These are phyloP conservation scores for Acleris emargana DNA, from an alignment of 2,888 invertebrate genomes.

Conservation along the genomic window DNA sequence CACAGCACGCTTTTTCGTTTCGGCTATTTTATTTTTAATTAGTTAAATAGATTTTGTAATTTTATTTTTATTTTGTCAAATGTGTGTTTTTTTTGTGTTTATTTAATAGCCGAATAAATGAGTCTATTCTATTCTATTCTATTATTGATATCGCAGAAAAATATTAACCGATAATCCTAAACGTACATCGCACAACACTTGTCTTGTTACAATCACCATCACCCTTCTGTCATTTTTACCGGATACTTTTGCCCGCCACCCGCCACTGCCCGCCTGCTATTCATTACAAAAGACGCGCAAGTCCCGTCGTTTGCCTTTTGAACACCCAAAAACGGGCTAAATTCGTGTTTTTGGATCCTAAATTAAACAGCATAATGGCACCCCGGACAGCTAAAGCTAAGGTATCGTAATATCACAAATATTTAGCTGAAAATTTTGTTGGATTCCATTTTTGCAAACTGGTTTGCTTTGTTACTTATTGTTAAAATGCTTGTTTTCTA, in stretches of 20 bases:
- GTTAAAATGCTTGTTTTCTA: conserved; percentile 20
- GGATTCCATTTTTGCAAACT: conserved; percentile 47
- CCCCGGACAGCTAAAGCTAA: conserved; percentile 71
- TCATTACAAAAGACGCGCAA: conserved; percentile 46
- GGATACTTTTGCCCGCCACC: conserved; percentile 62
- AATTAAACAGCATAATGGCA: conserved; percentile 62
- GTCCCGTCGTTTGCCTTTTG: conserved; percentile 44
- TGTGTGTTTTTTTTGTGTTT: too few species aligned
- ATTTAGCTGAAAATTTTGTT: conserved; percentile 40
- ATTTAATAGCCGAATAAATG: too few species aligned
- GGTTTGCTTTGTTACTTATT: conserved; percentile 60
- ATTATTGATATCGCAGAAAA: too few species aligned
- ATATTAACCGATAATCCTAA: neutral
- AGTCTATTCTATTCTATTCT: too few species aligned
- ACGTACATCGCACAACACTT: conserved; percentile 41
- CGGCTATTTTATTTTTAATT: too few species aligned
- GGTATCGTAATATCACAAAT: conserved; percentile 54
- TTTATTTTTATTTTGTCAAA: too few species aligned
- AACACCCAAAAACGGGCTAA: conserved; percentile 35
- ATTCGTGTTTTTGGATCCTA: conserved; percentile 43
- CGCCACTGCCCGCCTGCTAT: conserved; percentile 51
- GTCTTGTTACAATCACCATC: conserved; percentile 64
- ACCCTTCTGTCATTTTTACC: conserved; percentile 70
- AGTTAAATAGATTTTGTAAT: too few species aligned
- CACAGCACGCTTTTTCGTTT: too few species aligned